These are phyloP conservation scores for Dreissena polymorpha DNA, from an alignment of 1,140 invertebrate species.

Conservation along the genomic window DNA sequence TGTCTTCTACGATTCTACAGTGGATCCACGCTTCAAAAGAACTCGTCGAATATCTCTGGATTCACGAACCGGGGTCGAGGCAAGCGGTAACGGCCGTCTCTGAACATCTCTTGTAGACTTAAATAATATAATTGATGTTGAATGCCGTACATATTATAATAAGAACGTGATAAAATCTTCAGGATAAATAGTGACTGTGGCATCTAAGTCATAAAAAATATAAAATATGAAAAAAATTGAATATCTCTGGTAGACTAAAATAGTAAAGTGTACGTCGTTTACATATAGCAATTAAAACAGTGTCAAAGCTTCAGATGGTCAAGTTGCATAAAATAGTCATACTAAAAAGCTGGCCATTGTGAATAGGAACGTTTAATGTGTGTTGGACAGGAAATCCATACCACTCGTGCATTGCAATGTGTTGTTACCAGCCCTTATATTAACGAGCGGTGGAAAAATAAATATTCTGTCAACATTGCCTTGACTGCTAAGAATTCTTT, in stretches of 20 bases:
- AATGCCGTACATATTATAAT: background rate
- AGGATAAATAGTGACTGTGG: no score
- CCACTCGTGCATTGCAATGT: no score
- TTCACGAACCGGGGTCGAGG: constrained; percentile 49
- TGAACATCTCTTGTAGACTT: constrained; percentile 33
- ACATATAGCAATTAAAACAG: background rate
- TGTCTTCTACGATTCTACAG: no score
- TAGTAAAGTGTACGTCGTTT: background rate
- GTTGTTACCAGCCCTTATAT: no score
- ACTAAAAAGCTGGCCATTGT: background rate
- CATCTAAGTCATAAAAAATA: no score
- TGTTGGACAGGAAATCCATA: no score
- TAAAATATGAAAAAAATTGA: no score
- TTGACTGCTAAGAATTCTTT: no score
- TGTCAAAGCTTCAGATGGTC: background rate
- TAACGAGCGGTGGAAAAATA: no score
- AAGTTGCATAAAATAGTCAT: background rate
- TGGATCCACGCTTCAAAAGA: constrained; percentile 25
- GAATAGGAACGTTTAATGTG: no score
- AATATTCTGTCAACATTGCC: no score
- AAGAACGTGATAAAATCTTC: no score
- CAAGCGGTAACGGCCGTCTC: constrained; percentile 31
- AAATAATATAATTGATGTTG: constrained; percentile 12
- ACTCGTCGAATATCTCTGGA: constrained; percentile 43
- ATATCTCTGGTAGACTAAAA: background rate